A percentile compares a stretch with the other conserved stretches of the same genome.
Conservation (phyloP, 2,888 invertebrate species). For the Drosophila neutralis region DNA sequence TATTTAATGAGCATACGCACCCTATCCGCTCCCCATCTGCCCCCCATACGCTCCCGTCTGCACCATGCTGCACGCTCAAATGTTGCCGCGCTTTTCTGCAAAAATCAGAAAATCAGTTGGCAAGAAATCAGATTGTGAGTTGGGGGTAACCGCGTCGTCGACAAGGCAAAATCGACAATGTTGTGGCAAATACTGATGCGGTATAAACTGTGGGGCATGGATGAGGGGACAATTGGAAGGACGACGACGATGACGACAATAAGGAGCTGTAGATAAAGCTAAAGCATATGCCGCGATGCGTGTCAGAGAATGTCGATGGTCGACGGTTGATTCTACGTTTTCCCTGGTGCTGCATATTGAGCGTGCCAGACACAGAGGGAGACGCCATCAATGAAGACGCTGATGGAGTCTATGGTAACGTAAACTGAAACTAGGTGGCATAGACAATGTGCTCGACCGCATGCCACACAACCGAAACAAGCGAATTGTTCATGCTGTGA, state of each 20-base stretch:
- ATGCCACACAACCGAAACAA: constrained; percentile 57
- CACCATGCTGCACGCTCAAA: constrained; percentile 8
- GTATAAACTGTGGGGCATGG: not conserved
- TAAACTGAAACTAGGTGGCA: constrained; percentile 38
- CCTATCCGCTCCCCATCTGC: not conserved
- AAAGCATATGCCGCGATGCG: constrained; percentile 72
- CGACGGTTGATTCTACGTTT: constrained; percentile 36
- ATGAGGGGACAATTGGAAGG: constrained; percentile 20
- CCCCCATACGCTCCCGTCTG: not conserved
- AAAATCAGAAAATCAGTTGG: constrained; percentile 78
- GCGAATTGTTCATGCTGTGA: constrained; percentile 51
- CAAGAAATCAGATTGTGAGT: constrained; percentile 65
- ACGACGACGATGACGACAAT: constrained; percentile 18
- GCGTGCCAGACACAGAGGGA: constrained; percentile 40
- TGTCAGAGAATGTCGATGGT: constrained; percentile 52
- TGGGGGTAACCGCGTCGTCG: constrained; percentile 57
- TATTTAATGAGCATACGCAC: constrained; percentile 67
- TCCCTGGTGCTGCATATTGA: constrained; percentile 51
- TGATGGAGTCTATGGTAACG: constrained; percentile 36
- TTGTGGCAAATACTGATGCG: constrained; percentile 38
- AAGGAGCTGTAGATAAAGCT: constrained; percentile 32
- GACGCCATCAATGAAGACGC: constrained; percentile 31
- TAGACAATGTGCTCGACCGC: constrained; percentile 51
- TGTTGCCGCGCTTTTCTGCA: constrained; percentile 56
- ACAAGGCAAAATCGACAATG: constrained; percentile 61